These are phyloP conservation scores for Anolis sagrei DNA, from an alignment of 2,113 vertebrate genomes.

Conservation along the genomic window DNA sequence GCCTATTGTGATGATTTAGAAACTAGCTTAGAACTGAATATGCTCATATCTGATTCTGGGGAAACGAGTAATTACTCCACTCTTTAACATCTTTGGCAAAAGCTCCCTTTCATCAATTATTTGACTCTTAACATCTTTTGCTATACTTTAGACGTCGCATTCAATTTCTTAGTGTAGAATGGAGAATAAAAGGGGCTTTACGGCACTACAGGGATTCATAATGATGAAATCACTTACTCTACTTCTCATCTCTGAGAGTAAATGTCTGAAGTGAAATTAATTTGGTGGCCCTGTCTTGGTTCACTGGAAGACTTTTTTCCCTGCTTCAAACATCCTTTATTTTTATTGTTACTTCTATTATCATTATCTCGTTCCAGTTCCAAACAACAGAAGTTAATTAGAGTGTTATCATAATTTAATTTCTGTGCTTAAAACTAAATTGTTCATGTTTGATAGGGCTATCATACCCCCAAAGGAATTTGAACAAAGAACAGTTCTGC, in stretches of 20 bases:
- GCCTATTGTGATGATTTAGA: slow-evolving; percentile 54
- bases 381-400: slow-evolving; percentile 66
- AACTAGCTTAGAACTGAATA: slow-evolving; percentile 52
- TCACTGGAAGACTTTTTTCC: slow-evolving; percentile 56
- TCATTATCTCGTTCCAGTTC: slow-evolving; percentile 48
- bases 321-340: slow-evolving; percentile 63
- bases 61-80: slow-evolving; percentile 44
- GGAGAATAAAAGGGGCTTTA: slow-evolving; percentile 53
- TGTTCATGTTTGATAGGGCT: slow-evolving; percentile 54
- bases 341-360: slow-evolving; percentile 58
- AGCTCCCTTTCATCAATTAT: slow-evolving; percentile 44
- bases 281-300: slow-evolving; percentile 64
- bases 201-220: slow-evolving; percentile 66
- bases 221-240: slow-evolving; percentile 67
- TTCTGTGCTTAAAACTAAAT: slow-evolving; percentile 52
- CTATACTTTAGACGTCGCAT: slow-evolving; percentile 54
- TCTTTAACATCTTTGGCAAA: slow-evolving; percentile 54
- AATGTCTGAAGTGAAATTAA: slow-evolving; percentile 66
- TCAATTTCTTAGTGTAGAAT: slow-evolving; percentile 55
- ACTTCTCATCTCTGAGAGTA: slow-evolving; percentile 67
- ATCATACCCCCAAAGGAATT: not conserved
- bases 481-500: not conserved
- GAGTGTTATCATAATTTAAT: slow-evolving; percentile 68
- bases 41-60: slow-evolving; percentile 52
- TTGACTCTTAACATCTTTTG: slow-evolving; percentile 62